Conservation (phyloP, 2,113 vertebrate genomes). For the Nyctereutes procyonoides region DNA sequence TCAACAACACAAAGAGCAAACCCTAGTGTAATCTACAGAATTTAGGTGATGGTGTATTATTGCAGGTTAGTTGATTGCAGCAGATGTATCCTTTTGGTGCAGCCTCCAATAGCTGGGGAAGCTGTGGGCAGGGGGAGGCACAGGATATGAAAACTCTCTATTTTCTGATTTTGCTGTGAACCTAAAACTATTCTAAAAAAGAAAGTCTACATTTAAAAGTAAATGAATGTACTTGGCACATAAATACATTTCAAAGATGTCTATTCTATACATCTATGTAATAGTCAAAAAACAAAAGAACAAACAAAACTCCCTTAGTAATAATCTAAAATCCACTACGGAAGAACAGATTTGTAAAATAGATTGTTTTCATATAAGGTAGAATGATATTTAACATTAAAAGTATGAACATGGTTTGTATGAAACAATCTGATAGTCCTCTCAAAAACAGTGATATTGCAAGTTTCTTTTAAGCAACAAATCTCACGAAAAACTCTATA, state of each 20-base stretch:
- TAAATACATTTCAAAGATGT: neutral
- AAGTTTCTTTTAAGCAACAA: neutral
- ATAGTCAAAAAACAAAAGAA: neutral
- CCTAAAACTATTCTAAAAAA: neutral
- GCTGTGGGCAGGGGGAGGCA: fast-evolving
- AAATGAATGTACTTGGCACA: neutral
- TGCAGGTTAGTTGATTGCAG: neutral
- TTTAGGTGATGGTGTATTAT: neutral
- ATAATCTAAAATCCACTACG: neutral
- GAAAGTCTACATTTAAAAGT: neutral
- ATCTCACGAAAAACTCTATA: neutral
- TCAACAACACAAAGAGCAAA: neutral
- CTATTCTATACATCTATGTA: neutral
- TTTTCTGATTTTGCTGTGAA: neutral
- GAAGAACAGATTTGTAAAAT: neutral
- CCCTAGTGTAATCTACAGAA: neutral
- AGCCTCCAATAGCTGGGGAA: neutral
- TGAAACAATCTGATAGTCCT: neutral
- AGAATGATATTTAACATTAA: neutral
- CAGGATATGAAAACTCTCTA: neutral
- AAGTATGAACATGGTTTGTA: neutral
- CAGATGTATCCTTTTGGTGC: neutral
- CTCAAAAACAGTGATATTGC: neutral
- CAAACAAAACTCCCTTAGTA: neutral
- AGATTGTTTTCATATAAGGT: neutral